A percentile compares a stretch with the other conserved stretches of the same genome.
Conservation (phyloP, 2,888 invertebrate genomes). For the Philaethria dido region DNA sequence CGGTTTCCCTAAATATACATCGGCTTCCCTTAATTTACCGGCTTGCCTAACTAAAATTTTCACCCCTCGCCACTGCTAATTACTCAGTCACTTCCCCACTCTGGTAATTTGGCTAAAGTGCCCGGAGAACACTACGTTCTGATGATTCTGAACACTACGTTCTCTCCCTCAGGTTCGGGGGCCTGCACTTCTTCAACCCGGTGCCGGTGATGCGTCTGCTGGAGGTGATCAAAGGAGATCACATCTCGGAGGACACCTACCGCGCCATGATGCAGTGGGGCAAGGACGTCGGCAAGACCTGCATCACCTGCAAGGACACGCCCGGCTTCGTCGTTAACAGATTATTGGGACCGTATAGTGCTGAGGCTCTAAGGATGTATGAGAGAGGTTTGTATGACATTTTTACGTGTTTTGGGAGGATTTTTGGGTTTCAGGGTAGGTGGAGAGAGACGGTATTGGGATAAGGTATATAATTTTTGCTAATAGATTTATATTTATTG, state of each 20-base stretch:
- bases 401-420: background rate
- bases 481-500: too few species aligned
- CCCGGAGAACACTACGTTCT: too few species aligned
- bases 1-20: too few species aligned
- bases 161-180: constrained; percentile 89
- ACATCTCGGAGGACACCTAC: constrained; percentile 91
- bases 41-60: too few species aligned
- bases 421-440: background rate
- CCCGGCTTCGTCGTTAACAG: constrained; percentile 97
- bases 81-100: too few species aligned
- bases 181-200: constrained; percentile 96
- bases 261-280: constrained; percentile 90
- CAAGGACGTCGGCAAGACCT: constrained; percentile 91
- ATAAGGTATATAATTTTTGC: too few species aligned
- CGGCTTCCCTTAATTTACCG: too few species aligned
- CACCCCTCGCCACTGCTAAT: too few species aligned
- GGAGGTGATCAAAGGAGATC: constrained; percentile 90
- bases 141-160: too few species aligned
- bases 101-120: too few species aligned
- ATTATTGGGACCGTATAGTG: constrained; percentile 91
- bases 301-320: constrained; percentile 95
- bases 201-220: constrained; percentile 95
- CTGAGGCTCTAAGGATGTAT: constrained; percentile 91
- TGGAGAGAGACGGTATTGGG: too few species aligned
- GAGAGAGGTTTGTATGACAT: constrained; percentile 86